phyloP scores from a whole-genome alignment of 2,888 invertebrate species.

The Tiliacea aurago region DNA sequence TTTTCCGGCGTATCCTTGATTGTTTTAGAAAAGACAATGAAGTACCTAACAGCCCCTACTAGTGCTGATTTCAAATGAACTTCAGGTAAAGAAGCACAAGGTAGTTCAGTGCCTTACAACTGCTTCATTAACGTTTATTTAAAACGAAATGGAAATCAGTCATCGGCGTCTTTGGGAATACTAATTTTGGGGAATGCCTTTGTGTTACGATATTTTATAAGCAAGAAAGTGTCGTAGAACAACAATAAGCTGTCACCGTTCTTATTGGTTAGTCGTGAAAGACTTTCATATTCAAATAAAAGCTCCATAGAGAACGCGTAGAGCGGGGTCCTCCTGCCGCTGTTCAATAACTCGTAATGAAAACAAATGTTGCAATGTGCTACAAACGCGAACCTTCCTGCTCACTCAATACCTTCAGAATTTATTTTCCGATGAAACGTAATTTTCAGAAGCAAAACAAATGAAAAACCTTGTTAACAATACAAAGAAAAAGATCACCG shows the following conservation, averaged over 20 bases:
- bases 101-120: constrained; percentile 20
- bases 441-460: constrained; percentile 75
- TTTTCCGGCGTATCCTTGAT: constrained; percentile 6
- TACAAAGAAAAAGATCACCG: constrained; percentile 58
- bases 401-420: constrained; percentile 77
- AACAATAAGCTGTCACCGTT: constrained; percentile 28
- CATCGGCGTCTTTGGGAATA: constrained; percentile 36
- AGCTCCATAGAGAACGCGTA: constrained; percentile 72
- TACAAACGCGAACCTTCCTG: constrained; percentile 80
- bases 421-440: constrained; percentile 77
- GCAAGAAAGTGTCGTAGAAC: constrained; percentile 33
- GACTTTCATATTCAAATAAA: constrained; percentile 79
- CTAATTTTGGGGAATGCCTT: constrained; percentile 36
- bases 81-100: constrained; percentile 28
- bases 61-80: constrained; percentile 30
- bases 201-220: constrained; percentile 31
- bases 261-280: constrained; percentile 65
- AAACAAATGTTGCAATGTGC: constrained; percentile 86
- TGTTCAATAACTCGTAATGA: constrained; percentile 84
- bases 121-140: constrained; percentile 30
- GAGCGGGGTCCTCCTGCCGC: constrained; percentile 71
- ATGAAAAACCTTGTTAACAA: constrained; percentile 61
- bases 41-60: neutral
- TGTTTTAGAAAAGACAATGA: constrained; percentile 13
- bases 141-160: constrained; percentile 46